Conservation (phyloP, 2,888 invertebrate genomes). For the Euplagia quadripunctaria region DNA sequence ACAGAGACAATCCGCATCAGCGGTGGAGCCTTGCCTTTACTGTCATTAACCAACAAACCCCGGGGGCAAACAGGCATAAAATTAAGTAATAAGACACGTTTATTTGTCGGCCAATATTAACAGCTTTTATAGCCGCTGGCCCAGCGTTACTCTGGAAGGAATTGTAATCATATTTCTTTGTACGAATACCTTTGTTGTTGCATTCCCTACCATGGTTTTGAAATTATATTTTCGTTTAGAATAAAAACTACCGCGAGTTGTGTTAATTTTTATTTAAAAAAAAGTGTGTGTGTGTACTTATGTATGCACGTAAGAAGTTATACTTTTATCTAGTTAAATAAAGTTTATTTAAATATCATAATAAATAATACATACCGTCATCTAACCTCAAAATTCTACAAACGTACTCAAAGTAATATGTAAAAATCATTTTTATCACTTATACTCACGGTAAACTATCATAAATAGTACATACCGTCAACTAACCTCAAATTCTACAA, state of each 20-base stretch:
- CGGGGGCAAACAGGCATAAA: conserved; percentile 41
- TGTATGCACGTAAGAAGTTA: no score
- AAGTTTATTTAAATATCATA: no score
- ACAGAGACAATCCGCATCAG: conserved; percentile 18
- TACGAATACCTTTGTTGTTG: conserved; percentile 12
- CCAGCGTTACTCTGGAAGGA: conserved; percentile 14
- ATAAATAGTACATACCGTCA: no score
- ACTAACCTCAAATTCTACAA: no score
- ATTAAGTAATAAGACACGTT: conserved; percentile 47
- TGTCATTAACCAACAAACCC: conserved; percentile 39
- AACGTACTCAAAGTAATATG: no score
- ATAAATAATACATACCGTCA: no score
- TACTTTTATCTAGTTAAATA: no score
- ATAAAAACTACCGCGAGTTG: not conserved
- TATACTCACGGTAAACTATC: no score
- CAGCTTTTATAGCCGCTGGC: conserved; percentile 24
- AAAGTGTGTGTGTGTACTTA: no score
- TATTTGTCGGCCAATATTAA: conserved; percentile 49
- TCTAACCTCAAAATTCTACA: no score
- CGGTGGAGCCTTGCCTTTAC: conserved; percentile 34
- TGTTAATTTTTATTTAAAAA: no score
- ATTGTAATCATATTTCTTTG: conserved; percentile 27
- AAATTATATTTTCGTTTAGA: not conserved
- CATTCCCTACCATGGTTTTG: not conserved
- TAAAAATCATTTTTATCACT: no score